Conservation (phyloP, 1,140 invertebrate genomes). For the Pomacea maculata region DNA sequence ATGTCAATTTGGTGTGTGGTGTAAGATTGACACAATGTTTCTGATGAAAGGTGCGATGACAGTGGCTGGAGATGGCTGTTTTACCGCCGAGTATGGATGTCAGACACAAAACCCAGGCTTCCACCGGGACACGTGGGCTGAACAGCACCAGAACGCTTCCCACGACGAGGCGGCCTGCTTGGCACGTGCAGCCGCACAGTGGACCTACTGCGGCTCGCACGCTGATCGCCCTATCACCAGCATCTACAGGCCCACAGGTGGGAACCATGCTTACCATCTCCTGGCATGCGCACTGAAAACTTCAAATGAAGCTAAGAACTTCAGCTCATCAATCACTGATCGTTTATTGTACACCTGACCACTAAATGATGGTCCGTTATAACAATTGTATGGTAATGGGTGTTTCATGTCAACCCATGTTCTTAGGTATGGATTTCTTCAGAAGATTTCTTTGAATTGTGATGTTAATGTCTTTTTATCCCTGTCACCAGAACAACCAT, state of each 20-base stretch:
- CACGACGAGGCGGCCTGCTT: constrained; percentile 26
- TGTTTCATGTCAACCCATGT: no score
- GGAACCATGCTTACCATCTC: not conserved
- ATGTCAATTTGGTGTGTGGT: not conserved
- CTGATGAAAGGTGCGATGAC: constrained; percentile 37
- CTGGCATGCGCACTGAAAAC: not conserved
- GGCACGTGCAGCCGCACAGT: constrained; percentile 24
- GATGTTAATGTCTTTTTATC: no score
- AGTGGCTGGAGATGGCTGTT: constrained; percentile 39
- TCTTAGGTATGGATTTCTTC: no score
- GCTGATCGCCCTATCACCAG: constrained; percentile 24
- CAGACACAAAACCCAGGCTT: constrained; percentile 19
- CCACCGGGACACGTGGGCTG: constrained; percentile 19
- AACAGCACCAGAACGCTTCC: constrained; percentile 24
- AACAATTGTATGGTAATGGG: not conserved
- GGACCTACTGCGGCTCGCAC: constrained; percentile 29
- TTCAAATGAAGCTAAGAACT: not conserved
- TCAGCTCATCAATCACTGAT: no score
- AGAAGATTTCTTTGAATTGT: no score
- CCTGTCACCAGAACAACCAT: no score
- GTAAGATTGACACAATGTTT: not conserved
- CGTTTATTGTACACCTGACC: no score
- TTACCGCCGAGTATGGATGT: constrained; percentile 38
- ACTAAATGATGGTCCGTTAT: no score
- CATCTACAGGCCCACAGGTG: constrained; percentile 39